A percentile compares a stretch with the other conserved stretches of the same genome.
Evolutionary conservation across 2,797 vertebrate species (phyloP).

Genomic region (Notoglanidium macrostoma): DNA sequence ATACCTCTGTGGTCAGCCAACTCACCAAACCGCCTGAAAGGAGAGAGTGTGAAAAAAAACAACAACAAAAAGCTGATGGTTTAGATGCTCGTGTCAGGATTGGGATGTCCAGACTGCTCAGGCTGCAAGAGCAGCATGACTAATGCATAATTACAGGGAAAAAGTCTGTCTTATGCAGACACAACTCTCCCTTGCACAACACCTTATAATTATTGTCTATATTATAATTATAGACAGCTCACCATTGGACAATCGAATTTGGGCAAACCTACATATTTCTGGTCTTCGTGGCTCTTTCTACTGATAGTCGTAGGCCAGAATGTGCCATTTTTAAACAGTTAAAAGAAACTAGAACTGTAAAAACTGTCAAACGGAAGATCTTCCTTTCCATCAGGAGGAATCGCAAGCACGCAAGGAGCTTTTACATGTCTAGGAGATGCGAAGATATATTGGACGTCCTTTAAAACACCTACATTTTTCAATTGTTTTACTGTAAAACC

Average conservation of each 20-base stretch:
- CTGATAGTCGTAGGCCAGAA: not conserved
- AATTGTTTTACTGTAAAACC: not conserved
- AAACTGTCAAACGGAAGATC: not conserved
- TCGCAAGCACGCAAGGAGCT: not conserved
- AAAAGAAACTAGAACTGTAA: not conserved
- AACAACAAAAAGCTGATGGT: too few species aligned
- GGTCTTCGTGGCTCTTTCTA: not conserved
- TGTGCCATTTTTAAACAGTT: not conserved
- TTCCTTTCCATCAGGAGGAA: not conserved
- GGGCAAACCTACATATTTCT: not conserved
- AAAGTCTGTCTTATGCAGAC: not conserved
- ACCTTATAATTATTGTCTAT: not conserved
- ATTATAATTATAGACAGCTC: not conserved
- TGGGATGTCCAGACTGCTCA: slow-evolving; percentile 17
- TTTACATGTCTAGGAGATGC: not conserved
- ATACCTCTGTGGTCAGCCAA: not conserved
- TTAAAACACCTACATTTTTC: not conserved
- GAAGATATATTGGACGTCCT: not conserved
- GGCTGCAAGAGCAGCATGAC: not conserved
- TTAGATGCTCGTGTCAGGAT: not conserved
- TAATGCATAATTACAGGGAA: not conserved
- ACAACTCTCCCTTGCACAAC: not conserved
- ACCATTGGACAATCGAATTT: not conserved
- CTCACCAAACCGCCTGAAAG: not conserved
- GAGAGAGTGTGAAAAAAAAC: slow-evolving; percentile 1